Evolutionary conservation across 2,888 invertebrate species (phyloP), one percentile per base, ranked within the genome.

Genomic region (Masnerella sp.): DNA sequence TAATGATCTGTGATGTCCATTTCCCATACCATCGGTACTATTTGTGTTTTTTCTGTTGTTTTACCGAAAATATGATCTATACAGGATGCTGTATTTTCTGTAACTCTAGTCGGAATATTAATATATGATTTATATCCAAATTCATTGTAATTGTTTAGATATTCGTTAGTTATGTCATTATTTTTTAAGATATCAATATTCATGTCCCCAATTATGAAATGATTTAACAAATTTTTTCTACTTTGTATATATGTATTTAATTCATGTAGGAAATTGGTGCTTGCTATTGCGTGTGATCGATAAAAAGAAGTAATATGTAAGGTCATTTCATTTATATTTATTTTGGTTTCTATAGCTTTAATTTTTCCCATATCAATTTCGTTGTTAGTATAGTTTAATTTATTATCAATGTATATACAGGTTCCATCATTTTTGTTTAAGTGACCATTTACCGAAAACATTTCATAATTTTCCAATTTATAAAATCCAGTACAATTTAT

Each of bases 21-120:
- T 1, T 40, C 40, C 40, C 15, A 17, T 40, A 34, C 11, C 11
- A 8, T 11, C 3, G 34, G 11, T 34, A 30, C 9, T 18, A 47
- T 12, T 8, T 17, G 4, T 17, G 11, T 11, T 11, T n/a, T 5
- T 1, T 45, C 28, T n/a, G 8, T 12, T 12, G 11, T 12, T 25
- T 25, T 47, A 4, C 30, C 30, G 25, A 30, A 47, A 12, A 47
- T 47, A 30, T 47, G 47, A 17, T 47, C 47, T n/a, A 34, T 34
- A 34, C 34, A 34, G 9, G 34, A 11, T 2, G 7, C 2, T 1
- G 20, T 5, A 12, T 30, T n/a, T 11, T 34, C 20, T 2, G 49
- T 51, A 2, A 51, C 20, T 51, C 49, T 51, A 11, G 49, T 51
- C 8, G 49, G 49, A 3, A 12, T 51, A 34, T 51, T 51, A n/a